phyloP scores from a whole-genome alignment of 2,113 vertebrate species.

The Chascanopsetta lugubris region DNA sequence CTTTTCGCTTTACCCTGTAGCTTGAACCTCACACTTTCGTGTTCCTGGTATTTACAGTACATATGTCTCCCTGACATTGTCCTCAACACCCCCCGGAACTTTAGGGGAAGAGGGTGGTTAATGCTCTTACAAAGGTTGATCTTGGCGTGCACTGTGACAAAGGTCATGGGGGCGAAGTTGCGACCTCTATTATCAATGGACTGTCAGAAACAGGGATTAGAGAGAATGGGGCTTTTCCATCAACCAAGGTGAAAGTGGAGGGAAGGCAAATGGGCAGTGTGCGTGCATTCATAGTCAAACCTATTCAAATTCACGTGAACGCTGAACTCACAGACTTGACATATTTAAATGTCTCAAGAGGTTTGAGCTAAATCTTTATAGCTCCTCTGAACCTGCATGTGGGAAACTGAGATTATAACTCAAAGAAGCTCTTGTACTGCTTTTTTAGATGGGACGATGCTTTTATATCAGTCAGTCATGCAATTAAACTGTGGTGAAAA shows the following conservation, averaged over 20 bases:
- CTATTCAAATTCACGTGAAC: slow-evolving; percentile 53
- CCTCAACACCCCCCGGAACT: slow-evolving; percentile 13
- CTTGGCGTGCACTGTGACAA: slow-evolving; percentile 41
- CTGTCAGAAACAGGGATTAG: slow-evolving; percentile 12
- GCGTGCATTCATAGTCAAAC: slow-evolving; percentile 60
- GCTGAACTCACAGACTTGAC: slow-evolving; percentile 1
- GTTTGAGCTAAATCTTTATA: slow-evolving; percentile 4
- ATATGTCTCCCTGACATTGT: slow-evolving; percentile 19
- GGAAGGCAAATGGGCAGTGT: slow-evolving; percentile 40
- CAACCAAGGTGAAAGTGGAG: slow-evolving; percentile 7
- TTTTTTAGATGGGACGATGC: slow-evolving; percentile 1
- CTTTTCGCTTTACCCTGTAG: not conserved
- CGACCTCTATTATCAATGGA: slow-evolving; percentile 26
- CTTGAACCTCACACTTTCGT: slow-evolving; percentile 5
- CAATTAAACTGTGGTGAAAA: slow-evolving; percentile 9
- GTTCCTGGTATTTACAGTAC: slow-evolving; percentile 10
- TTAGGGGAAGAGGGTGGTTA: slow-evolving; percentile 36
- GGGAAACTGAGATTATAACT: slow-evolving; percentile 7
- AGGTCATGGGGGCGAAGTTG: slow-evolving; percentile 38
- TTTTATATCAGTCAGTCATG: slow-evolving; percentile 23
- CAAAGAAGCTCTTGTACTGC: slow-evolving; percentile 33
- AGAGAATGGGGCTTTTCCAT: slow-evolving; percentile 19
- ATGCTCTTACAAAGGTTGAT: slow-evolving; percentile 66
- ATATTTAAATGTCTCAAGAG: slow-evolving; percentile 37
- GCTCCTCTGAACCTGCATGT: slow-evolving; percentile 7